Conservation (phyloP, 2,797 vertebrate species). For the Thamnophis elegans region DNA sequence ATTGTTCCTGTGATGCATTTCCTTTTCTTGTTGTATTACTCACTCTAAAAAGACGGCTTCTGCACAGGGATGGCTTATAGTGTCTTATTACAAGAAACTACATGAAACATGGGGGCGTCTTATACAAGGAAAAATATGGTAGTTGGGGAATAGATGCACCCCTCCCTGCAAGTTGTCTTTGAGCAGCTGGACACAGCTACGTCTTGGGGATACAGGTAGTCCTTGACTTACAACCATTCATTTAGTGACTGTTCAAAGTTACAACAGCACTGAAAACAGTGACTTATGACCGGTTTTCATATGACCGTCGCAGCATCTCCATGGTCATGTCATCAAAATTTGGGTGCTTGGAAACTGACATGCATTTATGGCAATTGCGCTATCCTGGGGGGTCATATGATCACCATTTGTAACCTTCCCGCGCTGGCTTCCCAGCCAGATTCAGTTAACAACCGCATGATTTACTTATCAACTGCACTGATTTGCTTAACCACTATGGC, state of each 20-base stretch:
- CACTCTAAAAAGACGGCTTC: too few species aligned
- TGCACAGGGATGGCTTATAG: too few species aligned
- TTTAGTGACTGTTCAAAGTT: not conserved
- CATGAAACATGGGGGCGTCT: too few species aligned
- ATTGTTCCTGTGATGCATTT: too few species aligned
- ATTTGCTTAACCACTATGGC: not conserved
- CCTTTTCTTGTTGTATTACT: too few species aligned
- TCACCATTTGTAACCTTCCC: not conserved
- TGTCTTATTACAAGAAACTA: too few species aligned
- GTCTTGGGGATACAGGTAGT: not conserved
- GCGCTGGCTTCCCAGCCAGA: not conserved
- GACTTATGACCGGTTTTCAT: not conserved
- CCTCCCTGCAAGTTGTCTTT: not conserved
- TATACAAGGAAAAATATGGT: too few species aligned
- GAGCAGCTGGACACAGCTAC: not conserved
- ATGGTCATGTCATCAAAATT: not conserved
- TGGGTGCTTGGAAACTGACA: not conserved
- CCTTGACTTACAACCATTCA: not conserved
- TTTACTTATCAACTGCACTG: not conserved
- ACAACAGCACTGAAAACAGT: not conserved
- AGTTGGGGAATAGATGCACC: not conserved
- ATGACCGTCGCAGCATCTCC: accelerated
- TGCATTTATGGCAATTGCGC: not conserved
- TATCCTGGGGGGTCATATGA: not conserved
- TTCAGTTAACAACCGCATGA: not conserved